Conservation (phyloP, 2,113 vertebrate species). For the Speoplatyrhinus poulsoni region DNA sequence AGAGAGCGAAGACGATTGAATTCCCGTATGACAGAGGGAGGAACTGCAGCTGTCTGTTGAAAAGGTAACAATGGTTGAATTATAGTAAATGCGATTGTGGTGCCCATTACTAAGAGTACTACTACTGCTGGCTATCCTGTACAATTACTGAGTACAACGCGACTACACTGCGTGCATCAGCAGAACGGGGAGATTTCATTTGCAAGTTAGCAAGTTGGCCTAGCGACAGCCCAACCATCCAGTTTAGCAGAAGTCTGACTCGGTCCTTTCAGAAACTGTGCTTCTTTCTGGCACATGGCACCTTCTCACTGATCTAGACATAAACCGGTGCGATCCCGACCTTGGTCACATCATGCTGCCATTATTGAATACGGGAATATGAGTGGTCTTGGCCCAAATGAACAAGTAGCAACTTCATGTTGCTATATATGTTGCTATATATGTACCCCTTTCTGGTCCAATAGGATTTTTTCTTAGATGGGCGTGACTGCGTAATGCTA, state of each 20-base stretch:
- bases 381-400: neutral
- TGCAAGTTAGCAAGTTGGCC: neutral
- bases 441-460: constrained; percentile 1
- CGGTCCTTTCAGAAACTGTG: neutral
- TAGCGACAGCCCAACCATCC: neutral
- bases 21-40: constrained; percentile 53
- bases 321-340: neutral
- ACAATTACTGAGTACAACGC: too few species aligned
- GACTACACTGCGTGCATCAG: neutral
- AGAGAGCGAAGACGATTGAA: constrained; percentile 38
- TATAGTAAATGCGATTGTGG: constrained; percentile 2
- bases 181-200: neutral
- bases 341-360: neutral
- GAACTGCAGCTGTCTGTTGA: constrained; percentile 58
- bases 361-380: neutral
- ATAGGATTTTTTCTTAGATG: neutral
- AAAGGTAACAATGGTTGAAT: constrained; percentile 57
- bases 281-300: constrained; percentile 5
- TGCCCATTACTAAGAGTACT: neutral
- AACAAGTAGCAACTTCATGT: neutral
- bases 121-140: too few species aligned
- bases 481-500: constrained; percentile 12
- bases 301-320: neutral
- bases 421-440: too few species aligned
- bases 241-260: constrained; percentile 28